Percentiles rank a stretch among this genome's conserved stretches.
Evolutionary conservation across 2,888 invertebrate genomes (phyloP).

Genomic region (Arge pagana): DNA sequence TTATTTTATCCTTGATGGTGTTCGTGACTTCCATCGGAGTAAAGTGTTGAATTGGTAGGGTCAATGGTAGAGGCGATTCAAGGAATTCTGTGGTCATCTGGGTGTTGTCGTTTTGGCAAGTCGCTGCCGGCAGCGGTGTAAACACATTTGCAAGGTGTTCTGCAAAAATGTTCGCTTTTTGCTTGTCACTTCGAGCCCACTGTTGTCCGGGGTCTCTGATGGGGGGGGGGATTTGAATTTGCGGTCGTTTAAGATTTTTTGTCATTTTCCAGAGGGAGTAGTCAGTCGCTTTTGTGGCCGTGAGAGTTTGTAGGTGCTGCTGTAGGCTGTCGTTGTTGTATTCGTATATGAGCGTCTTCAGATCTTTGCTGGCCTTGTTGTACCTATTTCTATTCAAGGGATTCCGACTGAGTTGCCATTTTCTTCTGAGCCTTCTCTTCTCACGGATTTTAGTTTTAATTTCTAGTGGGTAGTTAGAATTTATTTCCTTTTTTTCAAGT

Average conservation of each 20-base stretch:
- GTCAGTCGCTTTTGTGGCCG: slow-evolving; percentile 22
- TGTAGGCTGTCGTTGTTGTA: slow-evolving; percentile 5
- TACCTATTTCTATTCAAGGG: slow-evolving; percentile 5
- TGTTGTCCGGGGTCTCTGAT: slow-evolving; percentile 15
- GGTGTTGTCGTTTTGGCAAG: slow-evolving; percentile 24
- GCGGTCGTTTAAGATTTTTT: slow-evolving; percentile 19
- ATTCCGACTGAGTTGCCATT: slow-evolving; percentile 7
- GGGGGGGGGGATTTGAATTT: slow-evolving; percentile 20
- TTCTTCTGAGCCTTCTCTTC: slow-evolving; percentile 15
- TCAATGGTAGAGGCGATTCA: too few relatives aligned
- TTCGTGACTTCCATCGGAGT: slow-evolving; percentile 11
- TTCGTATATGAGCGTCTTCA: slow-evolving; percentile 11
- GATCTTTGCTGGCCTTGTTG: slow-evolving; percentile 17
- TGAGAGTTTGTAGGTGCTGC: slow-evolving; percentile 13
- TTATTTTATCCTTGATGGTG: slow-evolving; percentile 5
- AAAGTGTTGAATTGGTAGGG: neutral
- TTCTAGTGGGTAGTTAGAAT: too few relatives aligned
- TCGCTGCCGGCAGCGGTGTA: slow-evolving; percentile 16
- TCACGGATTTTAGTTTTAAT: slow-evolving; percentile 18
- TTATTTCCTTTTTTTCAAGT: too few relatives aligned
- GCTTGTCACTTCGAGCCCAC: slow-evolving; percentile 26
- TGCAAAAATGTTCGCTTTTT: slow-evolving; percentile 26
- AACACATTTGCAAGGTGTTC: slow-evolving; percentile 27
- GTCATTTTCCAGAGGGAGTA: slow-evolving; percentile 30
- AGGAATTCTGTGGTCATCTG: neutral